These are phyloP conservation scores for Gulo gulo DNA, from an alignment of 2,113 vertebrate genomes.

Conservation along the genomic window DNA sequence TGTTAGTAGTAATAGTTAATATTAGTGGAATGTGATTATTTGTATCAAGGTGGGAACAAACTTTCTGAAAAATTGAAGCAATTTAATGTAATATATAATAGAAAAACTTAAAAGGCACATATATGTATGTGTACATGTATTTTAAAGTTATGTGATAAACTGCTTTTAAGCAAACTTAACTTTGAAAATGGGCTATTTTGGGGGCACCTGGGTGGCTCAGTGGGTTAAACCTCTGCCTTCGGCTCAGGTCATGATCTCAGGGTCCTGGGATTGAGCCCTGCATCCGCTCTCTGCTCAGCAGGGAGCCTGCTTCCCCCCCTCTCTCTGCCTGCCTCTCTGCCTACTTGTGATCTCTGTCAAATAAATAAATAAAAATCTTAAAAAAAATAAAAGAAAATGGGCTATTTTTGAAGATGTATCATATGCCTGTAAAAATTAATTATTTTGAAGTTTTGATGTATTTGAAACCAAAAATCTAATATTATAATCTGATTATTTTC, in stretches of 20 bases:
- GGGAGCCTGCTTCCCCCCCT: too few species aligned
- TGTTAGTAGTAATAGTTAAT: constrained; percentile 40
- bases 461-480: neutral
- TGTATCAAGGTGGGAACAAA: constrained; percentile 3
- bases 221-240: too few species aligned
- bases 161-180: neutral
- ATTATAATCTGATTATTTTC: constrained; percentile 18
- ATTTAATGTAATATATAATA: constrained; percentile 16
- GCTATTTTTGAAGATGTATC: neutral
- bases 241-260: too few species aligned
- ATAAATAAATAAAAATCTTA: too few species aligned
- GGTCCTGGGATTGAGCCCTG: too few species aligned
- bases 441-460: constrained; percentile 42
- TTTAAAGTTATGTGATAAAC: neutral
- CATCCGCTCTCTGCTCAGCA: too few species aligned
- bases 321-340: too few species aligned
- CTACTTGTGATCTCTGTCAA: too few species aligned
- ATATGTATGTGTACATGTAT: neutral
- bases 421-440: neutral
- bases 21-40: neutral
- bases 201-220: too few species aligned
- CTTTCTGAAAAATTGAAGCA: constrained; percentile 13
- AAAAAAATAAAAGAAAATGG: neutral
- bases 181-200: constrained; percentile 23
- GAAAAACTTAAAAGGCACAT: neutral